Base-by-base conservation (phyloP, 2,113 vertebrate species). In the Orthochromis indermauri region DNA sequence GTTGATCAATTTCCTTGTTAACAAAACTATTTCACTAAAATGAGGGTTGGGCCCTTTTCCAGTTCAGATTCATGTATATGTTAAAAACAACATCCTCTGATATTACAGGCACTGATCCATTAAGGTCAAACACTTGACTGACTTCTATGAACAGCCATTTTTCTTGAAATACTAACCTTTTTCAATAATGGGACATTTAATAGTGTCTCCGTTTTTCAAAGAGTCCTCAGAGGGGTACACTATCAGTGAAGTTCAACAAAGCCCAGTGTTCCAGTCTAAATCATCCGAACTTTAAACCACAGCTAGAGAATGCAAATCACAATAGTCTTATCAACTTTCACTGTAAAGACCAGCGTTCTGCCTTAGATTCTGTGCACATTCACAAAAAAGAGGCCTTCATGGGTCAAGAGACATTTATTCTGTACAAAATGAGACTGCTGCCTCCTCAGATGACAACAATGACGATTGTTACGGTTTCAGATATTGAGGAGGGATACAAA, bases 391-490 rank as follows among this genome's bases (percentile, higher is more conserved):
- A 55, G 53, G 53, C 53, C 10, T 55, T 55, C 53, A 55, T 24
- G 21, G 53, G 53, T 55, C 53, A 55, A 24, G n/a, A 13, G 2
- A 24, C 21, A 13, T 55, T 24, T 55, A 55, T 2, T 24, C 21
- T 55, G 21, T 55, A 55, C 53, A 55, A 47, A 47, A 55, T 55
- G 21, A 24, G 53, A 24, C 21, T 55, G 53, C 21, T 55, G 21
- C 53, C 11, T 55, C 53, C 21, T 55, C 11, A 55, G 21, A 55
- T 24, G 21, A 55, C 19, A 24, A 55, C 21, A 24, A 12, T 54
- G 10, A 4, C 0, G 3, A n/a, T n/a, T 51, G 47, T 51, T 51
- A 51, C 1, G 47, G 0, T 19, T 51, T 51, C 47, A 51, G 47
- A 51, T 49, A 49, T 47, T 47, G 45, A 47, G 7, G 7, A 47